Evolutionary conservation across 2,797 vertebrate species (phyloP), one percentile per base, ranked within the genome.

Genomic region (Gobio occitaniae): DNA sequence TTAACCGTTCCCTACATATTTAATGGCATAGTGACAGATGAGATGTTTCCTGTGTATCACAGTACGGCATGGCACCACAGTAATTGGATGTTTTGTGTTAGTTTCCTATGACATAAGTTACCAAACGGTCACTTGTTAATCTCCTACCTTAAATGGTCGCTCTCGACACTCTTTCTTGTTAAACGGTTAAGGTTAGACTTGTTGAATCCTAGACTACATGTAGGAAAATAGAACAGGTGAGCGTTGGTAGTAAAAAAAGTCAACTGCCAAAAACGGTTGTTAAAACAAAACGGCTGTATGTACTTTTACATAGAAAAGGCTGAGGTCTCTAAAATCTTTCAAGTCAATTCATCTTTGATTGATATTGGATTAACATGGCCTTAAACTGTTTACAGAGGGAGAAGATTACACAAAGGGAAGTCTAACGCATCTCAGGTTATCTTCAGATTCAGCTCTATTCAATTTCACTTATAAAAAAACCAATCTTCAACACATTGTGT

Each of bases 311-410:
- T 32, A 16, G 25, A 65, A 75, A 65, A 54, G n/a, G 44, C 19
- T 11, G 29, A 75, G 12, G 44, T 83, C 9, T 25, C 63, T 56
- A 69, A 59, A 59, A 82, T 72, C 16, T 72, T 65, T 66, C 19
- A 41, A 48, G 56, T n/a, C 52, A 15, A 50, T 75, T 83, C 13
- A 41, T 80, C 38, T 29, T 71, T 69, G 36, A 78, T 66, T 48
- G 65, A 72, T 75, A n/a, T 68, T 77, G 70, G 80, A 81, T 82
- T 76, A 77, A 69, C 54, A 70, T 65, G 54, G 78, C 86, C 86
- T 82, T 95, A 94, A 93, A 86, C 89, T 93, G 93, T 94, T 94
- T 93, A 93, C 93, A 93, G 90, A 50, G 63, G 77, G 89, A 83
- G 83, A 80, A 32, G 84, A 86, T 89, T 83, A 86, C 86, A 91